Evolutionary conservation across 2,797 vertebrate genomes (phyloP).

Genomic region (Carduelis carduelis): DNA sequence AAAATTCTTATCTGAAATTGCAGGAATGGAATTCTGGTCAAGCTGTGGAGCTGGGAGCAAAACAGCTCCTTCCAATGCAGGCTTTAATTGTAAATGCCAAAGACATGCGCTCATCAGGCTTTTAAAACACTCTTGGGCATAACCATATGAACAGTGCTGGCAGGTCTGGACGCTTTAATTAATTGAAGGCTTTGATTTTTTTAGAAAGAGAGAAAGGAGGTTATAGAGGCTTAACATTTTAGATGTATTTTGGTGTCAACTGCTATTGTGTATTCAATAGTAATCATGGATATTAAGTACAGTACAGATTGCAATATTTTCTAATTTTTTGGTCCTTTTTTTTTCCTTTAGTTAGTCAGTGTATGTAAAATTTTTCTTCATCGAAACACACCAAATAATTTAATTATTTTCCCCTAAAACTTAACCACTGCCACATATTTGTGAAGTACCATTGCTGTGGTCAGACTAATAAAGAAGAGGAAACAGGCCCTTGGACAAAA

Average conservation of each 20-base stretch:
- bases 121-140: not conserved
- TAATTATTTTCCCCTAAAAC: not conserved
- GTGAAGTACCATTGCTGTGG: not conserved
- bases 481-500: not conserved
- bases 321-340: fast-evolving
- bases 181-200: not conserved
- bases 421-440: not conserved
- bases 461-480: not conserved
- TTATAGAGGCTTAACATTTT: not conserved
- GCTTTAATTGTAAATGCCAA: not conserved
- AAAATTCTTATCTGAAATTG: not conserved
- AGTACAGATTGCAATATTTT: not conserved
- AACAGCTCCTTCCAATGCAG: not conserved
- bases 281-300: not conserved
- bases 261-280: not conserved
- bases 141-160: fast-evolving
- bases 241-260: not conserved
- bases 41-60: not conserved
- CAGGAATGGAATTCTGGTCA: not conserved
- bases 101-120: not conserved
- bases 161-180: not conserved
- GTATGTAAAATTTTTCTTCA: not conserved
- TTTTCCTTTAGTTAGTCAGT: not conserved
- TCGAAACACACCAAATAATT: not conserved
- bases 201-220: not conserved